phyloP scores from a whole-genome alignment of 2,888 invertebrate genomes.

The Nesidiocoris tenuis region DNA sequence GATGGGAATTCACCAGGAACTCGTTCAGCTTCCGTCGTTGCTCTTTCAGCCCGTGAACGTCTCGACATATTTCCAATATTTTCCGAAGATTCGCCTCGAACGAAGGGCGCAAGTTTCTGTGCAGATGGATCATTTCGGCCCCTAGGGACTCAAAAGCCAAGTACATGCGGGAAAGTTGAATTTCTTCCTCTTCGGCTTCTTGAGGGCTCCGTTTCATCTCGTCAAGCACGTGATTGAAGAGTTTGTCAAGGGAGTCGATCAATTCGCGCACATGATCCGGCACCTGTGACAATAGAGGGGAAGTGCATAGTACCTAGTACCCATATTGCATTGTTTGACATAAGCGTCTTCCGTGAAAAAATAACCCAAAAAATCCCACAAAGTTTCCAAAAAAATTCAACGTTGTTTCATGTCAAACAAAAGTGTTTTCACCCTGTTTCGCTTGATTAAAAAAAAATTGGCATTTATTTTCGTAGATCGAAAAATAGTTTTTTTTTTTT shows the following conservation, averaged over 20 bases:
- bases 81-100: slow-evolving; percentile 8
- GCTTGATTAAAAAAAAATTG: too few species aligned
- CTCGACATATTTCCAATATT: slow-evolving; percentile 13
- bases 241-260: slow-evolving; percentile 6
- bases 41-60: slow-evolving; percentile 24
- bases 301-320: not conserved
- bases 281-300: not conserved
- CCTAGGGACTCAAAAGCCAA: slow-evolving; percentile 16
- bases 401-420: too few species aligned
- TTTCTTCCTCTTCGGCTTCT: slow-evolving; percentile 25
- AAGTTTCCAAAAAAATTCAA: too few species aligned
- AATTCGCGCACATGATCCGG: slow-evolving; percentile 18
- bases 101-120: slow-evolving; percentile 18
- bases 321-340: too few species aligned
- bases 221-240: slow-evolving; percentile 17
- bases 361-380: not conserved
- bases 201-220: slow-evolving; percentile 21
- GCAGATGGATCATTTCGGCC: slow-evolving; percentile 20
- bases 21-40: slow-evolving; percentile 21
- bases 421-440: too few species aligned
- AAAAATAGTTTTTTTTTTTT: too few species aligned
- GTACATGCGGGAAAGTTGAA: slow-evolving; percentile 26
- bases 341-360: too few species aligned
- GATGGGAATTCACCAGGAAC: slow-evolving; percentile 23
- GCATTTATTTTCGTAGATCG: too few species aligned